A percentile compares a stretch with the other conserved stretches of the same genome.
Evolutionary conservation across 2,888 invertebrate species (phyloP).

Genomic region (Glyphotaelius pellucidus): DNA sequence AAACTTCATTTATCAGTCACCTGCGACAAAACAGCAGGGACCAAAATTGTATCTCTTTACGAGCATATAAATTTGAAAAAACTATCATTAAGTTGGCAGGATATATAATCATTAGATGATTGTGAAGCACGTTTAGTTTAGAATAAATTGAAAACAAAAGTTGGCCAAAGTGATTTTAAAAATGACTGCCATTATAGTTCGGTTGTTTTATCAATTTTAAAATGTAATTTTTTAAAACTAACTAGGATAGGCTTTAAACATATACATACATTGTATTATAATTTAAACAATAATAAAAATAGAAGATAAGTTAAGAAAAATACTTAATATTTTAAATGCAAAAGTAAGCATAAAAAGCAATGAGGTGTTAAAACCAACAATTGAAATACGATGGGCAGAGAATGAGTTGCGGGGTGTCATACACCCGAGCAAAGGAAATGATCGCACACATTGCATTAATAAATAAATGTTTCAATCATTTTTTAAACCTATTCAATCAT

Average conservation of each 20-base stretch:
- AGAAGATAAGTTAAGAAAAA: background rate
- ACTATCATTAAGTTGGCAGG: background rate
- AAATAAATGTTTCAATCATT: background rate
- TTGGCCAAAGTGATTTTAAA: background rate
- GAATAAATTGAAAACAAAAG: background rate
- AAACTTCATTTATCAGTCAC: conserved; percentile 8
- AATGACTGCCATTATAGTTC: background rate
- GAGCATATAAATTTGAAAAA: background rate
- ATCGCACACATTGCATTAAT: background rate
- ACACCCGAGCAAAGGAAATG: background rate
- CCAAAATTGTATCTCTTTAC: background rate
- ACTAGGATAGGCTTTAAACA: background rate
- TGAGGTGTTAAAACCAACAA: background rate
- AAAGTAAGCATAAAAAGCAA: conserved; percentile 2
- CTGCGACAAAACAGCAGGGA: background rate
- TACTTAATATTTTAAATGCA: conserved; percentile 17
- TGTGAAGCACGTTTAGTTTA: background rate
- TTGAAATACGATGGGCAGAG: background rate
- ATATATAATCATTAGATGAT: background rate
- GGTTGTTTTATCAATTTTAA: no score
- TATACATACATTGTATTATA: background rate
- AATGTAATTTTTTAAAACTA: background rate
- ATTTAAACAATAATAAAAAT: background rate
- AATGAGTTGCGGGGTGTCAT: background rate
- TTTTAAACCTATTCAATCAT: background rate